Base-by-base conservation (phyloP, 2,797 vertebrate species). In the Bufotes viridis region DNA sequence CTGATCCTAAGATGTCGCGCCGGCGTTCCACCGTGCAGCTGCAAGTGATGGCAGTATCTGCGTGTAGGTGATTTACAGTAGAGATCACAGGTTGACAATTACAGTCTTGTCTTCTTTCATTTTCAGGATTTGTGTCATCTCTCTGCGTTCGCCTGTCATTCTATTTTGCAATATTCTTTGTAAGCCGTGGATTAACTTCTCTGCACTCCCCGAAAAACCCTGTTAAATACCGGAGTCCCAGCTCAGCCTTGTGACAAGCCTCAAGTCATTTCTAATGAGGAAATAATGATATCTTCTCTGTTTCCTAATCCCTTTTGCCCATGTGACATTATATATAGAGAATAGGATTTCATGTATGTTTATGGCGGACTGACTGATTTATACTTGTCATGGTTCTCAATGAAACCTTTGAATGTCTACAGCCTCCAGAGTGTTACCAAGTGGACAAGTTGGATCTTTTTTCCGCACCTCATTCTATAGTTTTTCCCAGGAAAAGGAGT, bases 101-200 rank as follows among this genome's bases (percentile, higher is more conserved):
- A 60, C 18, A 7, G 29, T 79, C 72, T 49, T 29, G 15, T 20
- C 20, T 55, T 8, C 42, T 76, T 76, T 76, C 34, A n/a, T 20
- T 80, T 57, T 61, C 17, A 7, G 17, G 12, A 60, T 34, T 20
- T 5, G 29, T 55, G 63, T 82, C 60, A 67, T 53, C 34, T 67
- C 49, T 82, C 81, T 55, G 63, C 7, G 63, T 63, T 55, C 29
- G 1, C 72, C 53, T 53, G 49, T 55, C 9, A 82, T 51, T 55
- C 26, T 29, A 61, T 80, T 61, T 65, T 60, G 81, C n/a, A 82
- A 82, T 82, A 55, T 82, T 53, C n/a, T 14, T 24, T 53, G 65
- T 51, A 55, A 67, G 22, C 22, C 20, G 8, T 13, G 58, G 78
- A 79, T 79, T 58, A 79, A 58, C 55, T 60, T 34, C 78, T 26